Evolutionary conservation across 2,113 vertebrate genomes (phyloP).

Genomic region (Malaclemys terrapin): DNA sequence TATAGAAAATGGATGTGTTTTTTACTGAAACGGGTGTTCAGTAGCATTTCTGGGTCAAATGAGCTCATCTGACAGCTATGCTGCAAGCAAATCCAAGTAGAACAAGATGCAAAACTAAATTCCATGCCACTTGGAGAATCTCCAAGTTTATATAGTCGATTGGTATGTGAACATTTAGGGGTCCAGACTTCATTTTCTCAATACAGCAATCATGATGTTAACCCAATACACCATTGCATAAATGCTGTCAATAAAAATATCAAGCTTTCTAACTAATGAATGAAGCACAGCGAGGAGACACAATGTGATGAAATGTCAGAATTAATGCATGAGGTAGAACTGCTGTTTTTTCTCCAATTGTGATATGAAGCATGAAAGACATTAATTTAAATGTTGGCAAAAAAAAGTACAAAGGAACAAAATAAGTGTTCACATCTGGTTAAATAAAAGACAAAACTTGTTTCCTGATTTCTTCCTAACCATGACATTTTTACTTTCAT

Average conservation of each 20-base stretch:
- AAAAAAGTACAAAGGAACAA: constrained; percentile 64
- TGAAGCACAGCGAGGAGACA: constrained; percentile 66
- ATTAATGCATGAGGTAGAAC: constrained; percentile 82
- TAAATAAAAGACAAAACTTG: constrained; percentile 59
- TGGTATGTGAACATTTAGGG: neutral
- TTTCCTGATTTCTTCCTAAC: constrained; percentile 69
- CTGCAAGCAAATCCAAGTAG: constrained; percentile 24
- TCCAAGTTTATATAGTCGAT: constrained; percentile 15
- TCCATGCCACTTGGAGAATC: constrained; percentile 6
- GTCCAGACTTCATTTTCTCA: neutral
- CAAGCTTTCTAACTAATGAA: constrained; percentile 38
- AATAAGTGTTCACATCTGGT: constrained; percentile 53
- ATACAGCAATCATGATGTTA: neutral
- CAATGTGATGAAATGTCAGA: constrained; percentile 69
- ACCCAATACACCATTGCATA: constrained; percentile 24
- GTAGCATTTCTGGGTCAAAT: neutral
- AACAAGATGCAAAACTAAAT: neutral
- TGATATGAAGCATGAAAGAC: constrained; percentile 82
- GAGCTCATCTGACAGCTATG: neutral
- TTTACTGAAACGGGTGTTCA: neutral
- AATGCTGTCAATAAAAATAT: constrained; percentile 77
- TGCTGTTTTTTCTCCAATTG: constrained; percentile 73
- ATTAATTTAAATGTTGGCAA: constrained; percentile 81
- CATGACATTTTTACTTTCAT: neutral
- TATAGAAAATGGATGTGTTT: neutral